Conservation (phyloP, 2,797 vertebrate genomes). For the Eleutherodactylus coqui region DNA sequence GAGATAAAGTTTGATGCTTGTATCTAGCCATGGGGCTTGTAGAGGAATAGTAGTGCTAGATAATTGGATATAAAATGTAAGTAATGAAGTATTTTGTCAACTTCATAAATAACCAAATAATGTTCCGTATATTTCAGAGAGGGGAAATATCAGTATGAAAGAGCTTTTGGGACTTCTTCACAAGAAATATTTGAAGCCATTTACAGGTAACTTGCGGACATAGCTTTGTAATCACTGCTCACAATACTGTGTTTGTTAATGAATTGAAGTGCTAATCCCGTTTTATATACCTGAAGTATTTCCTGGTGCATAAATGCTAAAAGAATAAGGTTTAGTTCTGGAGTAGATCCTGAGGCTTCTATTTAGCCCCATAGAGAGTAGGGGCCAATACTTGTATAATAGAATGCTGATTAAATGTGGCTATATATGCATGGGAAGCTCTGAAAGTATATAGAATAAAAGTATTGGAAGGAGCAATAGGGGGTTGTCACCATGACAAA, state of each 20-base stretch:
- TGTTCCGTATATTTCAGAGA: constrained; percentile 75
- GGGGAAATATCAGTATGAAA: constrained; percentile 85
- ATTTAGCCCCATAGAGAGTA: too few relatives aligned
- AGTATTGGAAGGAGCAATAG: too few relatives aligned
- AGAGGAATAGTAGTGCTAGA: background rate
- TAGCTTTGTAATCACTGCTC: too few relatives aligned
- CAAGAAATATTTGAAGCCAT: constrained; percentile 84
- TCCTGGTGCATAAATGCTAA: background rate
- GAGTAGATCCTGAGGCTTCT: too few relatives aligned
- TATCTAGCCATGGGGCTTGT: background rate
- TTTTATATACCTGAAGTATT: constrained; percentile 42
- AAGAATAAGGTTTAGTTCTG: background rate
- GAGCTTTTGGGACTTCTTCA: constrained; percentile 81
- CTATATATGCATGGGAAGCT: too few relatives aligned
- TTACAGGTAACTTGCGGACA: constrained; percentile 81
- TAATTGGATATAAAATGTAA: background rate
- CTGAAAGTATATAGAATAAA: too few relatives aligned
- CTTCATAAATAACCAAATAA: background rate
- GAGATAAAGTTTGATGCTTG: background rate
- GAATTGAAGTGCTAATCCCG: background rate
- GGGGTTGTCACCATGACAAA: too few relatives aligned
- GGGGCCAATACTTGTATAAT: too few relatives aligned
- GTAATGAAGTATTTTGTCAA: background rate
- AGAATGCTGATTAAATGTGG: too few relatives aligned
- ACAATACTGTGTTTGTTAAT: background rate